Conservation (phyloP, 2,888 invertebrate species). For the Drosophila percnosoma region DNA sequence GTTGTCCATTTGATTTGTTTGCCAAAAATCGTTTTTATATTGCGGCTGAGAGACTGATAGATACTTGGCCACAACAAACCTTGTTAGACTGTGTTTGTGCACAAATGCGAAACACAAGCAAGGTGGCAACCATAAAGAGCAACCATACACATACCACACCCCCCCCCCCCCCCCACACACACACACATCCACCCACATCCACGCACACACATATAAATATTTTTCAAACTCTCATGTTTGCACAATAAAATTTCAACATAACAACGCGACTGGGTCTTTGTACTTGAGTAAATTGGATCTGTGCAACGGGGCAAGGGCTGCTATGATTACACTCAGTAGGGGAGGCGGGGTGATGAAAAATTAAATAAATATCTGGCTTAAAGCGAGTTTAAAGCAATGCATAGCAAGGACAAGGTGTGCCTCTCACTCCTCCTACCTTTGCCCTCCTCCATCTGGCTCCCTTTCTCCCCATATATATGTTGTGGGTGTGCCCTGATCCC, state of each 20-base stretch:
- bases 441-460: neutral
- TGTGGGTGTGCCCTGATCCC: conserved; percentile 21
- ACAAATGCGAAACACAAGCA: conserved; percentile 62
- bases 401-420: conserved; percentile 7
- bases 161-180: neutral
- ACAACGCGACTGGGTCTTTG: conserved; percentile 75
- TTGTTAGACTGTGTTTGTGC: conserved; percentile 48
- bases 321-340: neutral
- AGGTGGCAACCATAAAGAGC: conserved; percentile 77
- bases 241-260: conserved; percentile 78
- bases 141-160: conserved; percentile 25
- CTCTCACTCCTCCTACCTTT: neutral
- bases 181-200: conserved; percentile 7
- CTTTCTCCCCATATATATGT: neutral
- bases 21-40: conserved; percentile 74
- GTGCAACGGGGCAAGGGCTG: conserved; percentile 56
- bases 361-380: conserved; percentile 79
- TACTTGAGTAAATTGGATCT: conserved; percentile 80
- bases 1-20: conserved; percentile 71
- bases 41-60: conserved; percentile 40
- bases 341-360: conserved; percentile 51
- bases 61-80: conserved; percentile 29
- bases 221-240: conserved; percentile 70
- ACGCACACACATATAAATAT: conserved; percentile 25
- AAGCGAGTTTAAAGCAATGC: conserved; percentile 59